These are phyloP conservation scores for Saccostrea glomerata DNA, from an alignment of 1,140 invertebrate genomes.

Conservation along the genomic window DNA sequence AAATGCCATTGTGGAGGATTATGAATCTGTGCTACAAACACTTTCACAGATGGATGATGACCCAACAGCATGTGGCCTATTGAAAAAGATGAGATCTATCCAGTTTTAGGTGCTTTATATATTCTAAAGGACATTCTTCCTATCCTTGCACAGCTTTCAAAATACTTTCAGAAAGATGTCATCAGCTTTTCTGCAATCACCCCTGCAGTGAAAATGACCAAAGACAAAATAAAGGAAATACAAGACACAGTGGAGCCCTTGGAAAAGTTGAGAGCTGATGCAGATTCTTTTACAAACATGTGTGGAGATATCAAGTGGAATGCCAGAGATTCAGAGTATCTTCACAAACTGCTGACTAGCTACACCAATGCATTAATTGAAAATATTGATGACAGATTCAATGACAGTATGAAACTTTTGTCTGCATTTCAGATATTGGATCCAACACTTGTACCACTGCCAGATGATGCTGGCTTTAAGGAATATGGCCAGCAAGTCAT, in stretches of 20 bases:
- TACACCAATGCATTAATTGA: slow-evolving; percentile 6
- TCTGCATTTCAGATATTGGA: neutral
- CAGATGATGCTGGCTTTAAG: neutral
- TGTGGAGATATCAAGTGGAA: slow-evolving; percentile 30
- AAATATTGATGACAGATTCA: neutral
- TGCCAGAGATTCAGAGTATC: neutral
- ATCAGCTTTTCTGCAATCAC: neutral
- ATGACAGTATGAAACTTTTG: neutral
- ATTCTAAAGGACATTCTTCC: slow-evolving; percentile 38
- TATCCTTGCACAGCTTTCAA: neutral
- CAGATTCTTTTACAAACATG: slow-evolving; percentile 40
- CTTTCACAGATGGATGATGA: slow-evolving; percentile 20
- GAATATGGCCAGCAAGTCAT: neutral
- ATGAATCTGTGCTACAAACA: slow-evolving; percentile 39
- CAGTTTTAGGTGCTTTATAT: slow-evolving; percentile 51
- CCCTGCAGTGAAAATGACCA: neutral
- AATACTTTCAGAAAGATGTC: neutral
- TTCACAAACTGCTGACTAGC: neutral
- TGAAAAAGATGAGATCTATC: slow-evolving; percentile 44
- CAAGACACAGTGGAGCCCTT: slow-evolving; percentile 1
- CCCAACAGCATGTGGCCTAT: slow-evolving; percentile 51
- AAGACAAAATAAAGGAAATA: slow-evolving; percentile 39
- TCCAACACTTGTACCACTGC: neutral
- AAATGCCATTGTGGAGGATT: slow-evolving; percentile 36
- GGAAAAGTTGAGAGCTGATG: slow-evolving; percentile 16